These are phyloP conservation scores for Serrognathus titanus DNA, from an alignment of 2,888 invertebrate species.

Conservation along the genomic window DNA sequence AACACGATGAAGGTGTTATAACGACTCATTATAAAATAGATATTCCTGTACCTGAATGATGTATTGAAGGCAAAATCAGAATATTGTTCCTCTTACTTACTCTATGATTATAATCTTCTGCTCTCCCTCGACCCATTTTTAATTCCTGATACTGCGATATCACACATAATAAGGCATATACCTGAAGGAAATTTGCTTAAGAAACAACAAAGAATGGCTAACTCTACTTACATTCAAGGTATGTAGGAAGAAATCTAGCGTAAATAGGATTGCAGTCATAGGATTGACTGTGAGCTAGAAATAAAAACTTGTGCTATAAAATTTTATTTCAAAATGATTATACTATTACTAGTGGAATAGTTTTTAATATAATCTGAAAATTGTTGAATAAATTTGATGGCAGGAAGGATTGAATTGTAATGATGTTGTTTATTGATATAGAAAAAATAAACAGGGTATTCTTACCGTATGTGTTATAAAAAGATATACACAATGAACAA, in stretches of 20 bases:
- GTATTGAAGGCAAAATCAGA: too few relatives aligned
- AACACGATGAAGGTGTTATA: neutral
- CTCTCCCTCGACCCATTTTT: constrained; percentile 67
- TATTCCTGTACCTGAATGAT: neutral
- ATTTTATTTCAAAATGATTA: neutral
- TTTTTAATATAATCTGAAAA: too few relatives aligned
- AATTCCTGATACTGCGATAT: constrained; percentile 85
- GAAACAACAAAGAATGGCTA: neutral
- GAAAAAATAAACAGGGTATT: constrained; percentile 15
- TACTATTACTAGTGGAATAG: too few relatives aligned
- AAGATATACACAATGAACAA: constrained; percentile 64
- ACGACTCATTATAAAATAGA: neutral
- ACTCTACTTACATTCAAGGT: constrained; percentile 69
- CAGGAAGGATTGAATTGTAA: too few relatives aligned
- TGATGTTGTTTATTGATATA: too few relatives aligned
- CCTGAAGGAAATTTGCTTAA: constrained; percentile 51
- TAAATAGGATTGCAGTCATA: constrained; percentile 70
- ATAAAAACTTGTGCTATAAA: neutral
- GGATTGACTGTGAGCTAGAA: constrained; percentile 71
- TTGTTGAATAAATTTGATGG: too few relatives aligned
- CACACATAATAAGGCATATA: constrained; percentile 79
- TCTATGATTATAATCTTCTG: constrained; percentile 58
- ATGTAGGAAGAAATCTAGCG: constrained; percentile 73
- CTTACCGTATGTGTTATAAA: constrained; percentile 65
- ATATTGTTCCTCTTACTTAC: constrained; percentile 40